Evolutionary conservation across 2,113 vertebrate species (phyloP), one percentile per base, ranked within the genome.

Genomic region (Entomyzon cyanotis): DNA sequence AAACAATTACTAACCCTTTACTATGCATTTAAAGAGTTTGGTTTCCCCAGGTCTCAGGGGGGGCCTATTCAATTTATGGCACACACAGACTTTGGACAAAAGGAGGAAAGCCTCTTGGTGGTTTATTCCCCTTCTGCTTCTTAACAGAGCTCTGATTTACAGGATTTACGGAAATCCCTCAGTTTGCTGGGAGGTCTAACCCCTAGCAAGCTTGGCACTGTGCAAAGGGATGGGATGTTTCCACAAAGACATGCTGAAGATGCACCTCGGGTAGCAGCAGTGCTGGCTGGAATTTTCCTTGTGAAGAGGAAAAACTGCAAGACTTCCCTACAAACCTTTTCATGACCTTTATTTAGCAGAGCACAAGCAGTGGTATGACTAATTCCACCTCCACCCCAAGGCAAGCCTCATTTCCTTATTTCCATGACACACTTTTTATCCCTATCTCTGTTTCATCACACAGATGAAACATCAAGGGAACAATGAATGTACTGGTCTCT

Each of bases 1-100:
- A 92, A 90, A 94, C 90, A 95, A 97, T 97, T 96, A 90, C 80
- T 76, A 84, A 84, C n/a, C 18, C 77, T 89, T 92, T 88, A 90
- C 49, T 53, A 35, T 5, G 88, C 7, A 0, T 77, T 96, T 96
- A 87, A 92, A 81, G 71, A 92, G 73, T 84, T 67, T 91, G 60
- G 42, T 75, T 93, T 79, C n/a, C 33, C 24, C 42, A 16, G 4
- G 15, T 83, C 85, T 95, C 52, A 1, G 47, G 21, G 41, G 44
- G 33, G 11, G 2, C 1, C 55, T 52, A 74, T 67, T 62, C 69
- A 37, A 62, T 81, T 88, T 89, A 90, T 17, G 44, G 53, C 50
- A 74, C 31, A 81, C n/a, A 78, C 25, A 78, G 52, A 64, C 31
- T 84, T 60, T 39, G 58, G 56, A 56, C 92, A 76, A 80, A 83